phyloP scores from a whole-genome alignment of 2,113 vertebrate species.

The Uria aalge region DNA sequence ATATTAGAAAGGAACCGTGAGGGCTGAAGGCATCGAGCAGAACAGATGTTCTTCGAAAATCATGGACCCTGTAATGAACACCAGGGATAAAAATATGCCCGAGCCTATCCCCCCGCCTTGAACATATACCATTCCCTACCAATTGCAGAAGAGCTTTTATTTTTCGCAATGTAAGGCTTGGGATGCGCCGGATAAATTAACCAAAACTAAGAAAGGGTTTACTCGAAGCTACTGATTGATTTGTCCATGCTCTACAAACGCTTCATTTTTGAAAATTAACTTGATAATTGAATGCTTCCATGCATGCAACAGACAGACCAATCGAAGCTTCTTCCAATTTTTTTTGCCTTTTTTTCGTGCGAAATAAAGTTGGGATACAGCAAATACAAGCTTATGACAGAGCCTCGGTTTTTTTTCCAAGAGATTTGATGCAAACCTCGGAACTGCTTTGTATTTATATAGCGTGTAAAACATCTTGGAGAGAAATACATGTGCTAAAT shows the following conservation, averaged over 20 bases:
- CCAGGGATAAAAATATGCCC: background rate
- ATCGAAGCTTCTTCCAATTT: background rate
- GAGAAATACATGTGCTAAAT: background rate
- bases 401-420: background rate
- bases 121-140: background rate
- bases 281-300: background rate
- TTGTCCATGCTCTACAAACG: background rate
- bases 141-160: background rate
- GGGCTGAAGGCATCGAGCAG: background rate
- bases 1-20: background rate
- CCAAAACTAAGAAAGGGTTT: background rate
- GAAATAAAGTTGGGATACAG: background rate
- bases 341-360: rapidly evolving
- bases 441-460: background rate
- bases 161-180: background rate
- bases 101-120: background rate
- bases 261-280: background rate
- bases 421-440: background rate
- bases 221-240: background rate
- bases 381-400: background rate
- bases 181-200: background rate
- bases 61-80: background rate
- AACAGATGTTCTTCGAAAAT: conserved; percentile 30
- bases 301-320: background rate
- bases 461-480: background rate